Percentiles rank a stretch among this genome's conserved stretches.
These are phyloP conservation scores for Alviniconcha marisindica DNA, from an alignment of 1,140 invertebrate species.

Conservation along the genomic window DNA sequence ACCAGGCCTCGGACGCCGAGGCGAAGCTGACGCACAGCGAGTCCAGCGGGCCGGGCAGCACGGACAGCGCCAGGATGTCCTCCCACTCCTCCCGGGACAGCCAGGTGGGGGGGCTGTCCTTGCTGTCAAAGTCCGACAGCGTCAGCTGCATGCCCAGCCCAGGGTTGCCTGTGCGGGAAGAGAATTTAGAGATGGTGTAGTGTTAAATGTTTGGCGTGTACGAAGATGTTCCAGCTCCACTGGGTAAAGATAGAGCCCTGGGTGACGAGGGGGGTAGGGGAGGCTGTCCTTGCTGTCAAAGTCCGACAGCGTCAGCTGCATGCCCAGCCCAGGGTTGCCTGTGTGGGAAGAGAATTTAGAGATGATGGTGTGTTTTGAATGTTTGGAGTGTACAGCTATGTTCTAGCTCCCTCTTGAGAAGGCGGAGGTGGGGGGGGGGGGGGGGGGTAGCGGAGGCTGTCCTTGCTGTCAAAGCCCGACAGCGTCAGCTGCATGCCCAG, in stretches of 20 bases:
- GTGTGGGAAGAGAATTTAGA: too few relatives aligned
- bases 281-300: constrained; percentile 70
- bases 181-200: too few relatives aligned
- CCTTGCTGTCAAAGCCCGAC: constrained; percentile 73
- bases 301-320: constrained; percentile 73
- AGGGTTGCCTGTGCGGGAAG: constrained; percentile 67
- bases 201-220: background rate
- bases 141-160: constrained; percentile 74
- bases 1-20: constrained; percentile 64
- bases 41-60: constrained; percentile 74
- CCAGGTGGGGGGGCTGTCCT: constrained; percentile 66
- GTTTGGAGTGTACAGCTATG: too few relatives aligned
- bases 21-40: constrained; percentile 72
- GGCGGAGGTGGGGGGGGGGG: too few relatives aligned
- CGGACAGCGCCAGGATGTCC: constrained; percentile 74
- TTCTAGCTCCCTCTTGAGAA: too few relatives aligned
- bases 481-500: constrained; percentile 74
- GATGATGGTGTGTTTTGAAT: too few relatives aligned
- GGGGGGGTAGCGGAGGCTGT: too few relatives aligned
- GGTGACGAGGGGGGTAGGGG: too few relatives aligned
- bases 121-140: constrained; percentile 73
- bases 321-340: constrained; percentile 75
- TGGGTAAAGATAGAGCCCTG: too few relatives aligned
- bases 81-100: constrained; percentile 74
- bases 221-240: too few relatives aligned